Percentiles rank a stretch among this genome's conserved stretches.
Conservation (phyloP, 2,888 invertebrate species). For the Clunio marinus region DNA sequence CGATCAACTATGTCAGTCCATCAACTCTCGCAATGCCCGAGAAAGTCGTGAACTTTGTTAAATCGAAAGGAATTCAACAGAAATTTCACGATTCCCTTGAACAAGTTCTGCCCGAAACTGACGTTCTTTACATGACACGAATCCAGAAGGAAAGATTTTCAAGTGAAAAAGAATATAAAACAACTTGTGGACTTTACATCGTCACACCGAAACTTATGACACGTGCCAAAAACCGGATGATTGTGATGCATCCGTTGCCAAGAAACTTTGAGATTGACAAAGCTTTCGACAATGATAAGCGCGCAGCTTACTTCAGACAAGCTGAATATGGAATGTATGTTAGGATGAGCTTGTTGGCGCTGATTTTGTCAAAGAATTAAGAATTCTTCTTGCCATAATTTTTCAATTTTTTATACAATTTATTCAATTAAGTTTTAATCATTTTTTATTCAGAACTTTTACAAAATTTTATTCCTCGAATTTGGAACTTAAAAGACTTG, state of each 20-base stretch:
- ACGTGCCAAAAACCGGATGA: conserved; percentile 86
- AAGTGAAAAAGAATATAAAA: conserved; percentile 76
- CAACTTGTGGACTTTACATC: conserved; percentile 78
- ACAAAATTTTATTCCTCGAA: too few relatives aligned
- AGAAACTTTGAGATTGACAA: conserved; percentile 90
- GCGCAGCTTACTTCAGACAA: conserved; percentile 98
- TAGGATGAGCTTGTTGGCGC: conserved; percentile 92
- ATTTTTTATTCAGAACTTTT: not conserved
- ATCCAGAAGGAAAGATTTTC: conserved; percentile 92
- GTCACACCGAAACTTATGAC: conserved; percentile 96
- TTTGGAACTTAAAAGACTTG: too few relatives aligned
- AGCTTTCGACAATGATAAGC: conserved; percentile 91
- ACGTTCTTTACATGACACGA: conserved; percentile 97
- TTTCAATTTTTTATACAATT: not conserved
- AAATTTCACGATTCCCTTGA: conserved; percentile 66
- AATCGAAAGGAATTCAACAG: conserved; percentile 74
- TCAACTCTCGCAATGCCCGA: conserved; percentile 85
- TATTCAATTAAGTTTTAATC: not conserved
- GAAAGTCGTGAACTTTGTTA: conserved; percentile 73
- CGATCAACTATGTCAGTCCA: conserved; percentile 87
- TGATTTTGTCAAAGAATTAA: conserved; percentile 65
- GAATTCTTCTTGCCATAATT: not conserved
- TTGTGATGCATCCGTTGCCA: conserved; percentile 96
- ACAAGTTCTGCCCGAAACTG: conserved; percentile 84
- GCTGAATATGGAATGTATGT: conserved; percentile 98